phyloP scores from a whole-genome alignment of 2,113 vertebrate species.

The Amblyornis subalaris region DNA sequence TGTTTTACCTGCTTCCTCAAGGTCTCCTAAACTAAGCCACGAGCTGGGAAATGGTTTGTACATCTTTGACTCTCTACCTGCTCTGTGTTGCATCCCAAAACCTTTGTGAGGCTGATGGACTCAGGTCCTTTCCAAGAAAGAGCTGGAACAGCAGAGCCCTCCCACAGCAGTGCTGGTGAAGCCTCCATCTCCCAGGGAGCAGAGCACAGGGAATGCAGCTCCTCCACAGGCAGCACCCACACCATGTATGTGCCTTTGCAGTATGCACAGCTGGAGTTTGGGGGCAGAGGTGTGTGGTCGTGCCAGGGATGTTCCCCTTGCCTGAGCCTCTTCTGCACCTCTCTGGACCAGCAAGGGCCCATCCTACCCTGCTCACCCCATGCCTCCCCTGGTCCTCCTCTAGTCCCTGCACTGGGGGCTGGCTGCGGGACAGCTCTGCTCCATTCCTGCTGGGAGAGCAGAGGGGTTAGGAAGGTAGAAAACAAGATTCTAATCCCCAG shows the following conservation, averaged over 20 bases:
- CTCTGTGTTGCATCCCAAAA: not conserved
- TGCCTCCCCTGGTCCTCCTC: not conserved
- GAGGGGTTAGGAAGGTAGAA: not conserved
- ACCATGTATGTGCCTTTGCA: accelerated
- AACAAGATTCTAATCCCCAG: not conserved
- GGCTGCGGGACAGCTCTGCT: not conserved
- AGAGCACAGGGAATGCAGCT: not conserved
- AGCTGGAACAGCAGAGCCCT: not conserved
- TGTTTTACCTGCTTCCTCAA: not conserved
- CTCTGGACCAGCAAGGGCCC: not conserved
- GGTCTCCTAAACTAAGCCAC: not conserved
- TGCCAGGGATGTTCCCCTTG: not conserved
- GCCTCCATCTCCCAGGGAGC: not conserved
- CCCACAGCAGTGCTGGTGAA: not conserved
- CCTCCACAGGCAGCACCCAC: no score
- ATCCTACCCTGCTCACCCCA: not conserved
- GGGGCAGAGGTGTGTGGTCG: not conserved
- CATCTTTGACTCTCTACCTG: not conserved
- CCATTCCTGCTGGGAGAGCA: not conserved
- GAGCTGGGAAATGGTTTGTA: not conserved
- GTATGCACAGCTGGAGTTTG: not conserved
- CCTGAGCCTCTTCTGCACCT: not conserved
- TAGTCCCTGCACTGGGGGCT: not conserved
- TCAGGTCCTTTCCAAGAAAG: not conserved
- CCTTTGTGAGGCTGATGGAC: not conserved